A percentile compares a stretch with the other conserved stretches of the same genome.
Conservation (phyloP, 2,113 vertebrate genomes). For the Elaphurus davidianus region DNA sequence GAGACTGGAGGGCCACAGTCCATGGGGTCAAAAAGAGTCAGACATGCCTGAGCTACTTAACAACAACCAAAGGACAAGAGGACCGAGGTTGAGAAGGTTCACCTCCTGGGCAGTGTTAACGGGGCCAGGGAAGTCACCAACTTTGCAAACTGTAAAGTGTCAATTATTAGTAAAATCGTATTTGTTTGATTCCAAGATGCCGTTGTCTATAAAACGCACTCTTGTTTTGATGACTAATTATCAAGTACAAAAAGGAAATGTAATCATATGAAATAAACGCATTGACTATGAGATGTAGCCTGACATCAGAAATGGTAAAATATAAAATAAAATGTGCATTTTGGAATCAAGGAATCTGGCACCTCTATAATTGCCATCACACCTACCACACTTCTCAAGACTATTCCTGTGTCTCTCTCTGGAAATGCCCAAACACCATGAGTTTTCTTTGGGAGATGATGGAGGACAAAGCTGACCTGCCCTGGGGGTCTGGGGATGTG, state of each 20-base stretch:
- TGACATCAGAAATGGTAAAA: not conserved
- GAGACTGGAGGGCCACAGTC: not conserved
- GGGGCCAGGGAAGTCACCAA: not conserved
- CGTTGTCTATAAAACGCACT: not conserved
- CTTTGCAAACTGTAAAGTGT: not conserved
- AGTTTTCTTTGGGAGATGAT: not conserved
- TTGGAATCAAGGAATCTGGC: not conserved
- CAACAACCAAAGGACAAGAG: not conserved
- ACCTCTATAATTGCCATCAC: accelerated
- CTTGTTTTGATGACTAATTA: not conserved
- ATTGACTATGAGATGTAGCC: not conserved
- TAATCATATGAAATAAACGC: not conserved
- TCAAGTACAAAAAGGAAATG: not conserved
- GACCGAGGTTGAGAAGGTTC: accelerated
- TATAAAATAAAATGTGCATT: not conserved
- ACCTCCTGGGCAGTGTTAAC: accelerated
- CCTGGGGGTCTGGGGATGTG: too few species aligned
- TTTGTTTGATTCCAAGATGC: not conserved
- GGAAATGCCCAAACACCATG: not conserved
- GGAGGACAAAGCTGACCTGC: not conserved
- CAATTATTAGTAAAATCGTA: not conserved
- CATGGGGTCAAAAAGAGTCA: not conserved
- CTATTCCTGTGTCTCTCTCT: accelerated
- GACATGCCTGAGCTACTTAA: not conserved
- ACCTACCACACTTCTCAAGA: accelerated